Evolutionary conservation across 2,113 vertebrate species (phyloP).

Genomic region (Mirza zaza): DNA sequence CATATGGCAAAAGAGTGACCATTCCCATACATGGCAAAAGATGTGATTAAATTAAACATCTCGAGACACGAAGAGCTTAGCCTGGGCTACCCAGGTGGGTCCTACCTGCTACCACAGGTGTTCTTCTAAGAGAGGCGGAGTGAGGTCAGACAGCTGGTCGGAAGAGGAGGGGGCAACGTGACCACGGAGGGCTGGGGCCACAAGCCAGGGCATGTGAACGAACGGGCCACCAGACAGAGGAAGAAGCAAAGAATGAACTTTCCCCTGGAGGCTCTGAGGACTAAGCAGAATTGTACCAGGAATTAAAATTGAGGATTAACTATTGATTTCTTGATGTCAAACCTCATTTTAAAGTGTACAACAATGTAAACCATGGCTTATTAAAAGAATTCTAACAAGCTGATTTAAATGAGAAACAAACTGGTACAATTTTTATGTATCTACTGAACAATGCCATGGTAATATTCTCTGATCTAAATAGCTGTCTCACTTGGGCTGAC

Average conservation of each 20-base stretch:
- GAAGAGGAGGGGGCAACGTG: background rate
- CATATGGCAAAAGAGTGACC: background rate
- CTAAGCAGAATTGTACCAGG: background rate
- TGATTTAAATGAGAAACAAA: background rate
- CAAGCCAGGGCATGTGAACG: no score
- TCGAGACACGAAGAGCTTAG: background rate
- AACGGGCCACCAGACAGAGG: background rate
- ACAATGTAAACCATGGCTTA: no score
- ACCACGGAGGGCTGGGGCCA: background rate
- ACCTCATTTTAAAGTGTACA: background rate
- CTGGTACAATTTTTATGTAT: background rate
- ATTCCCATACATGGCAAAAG: background rate
- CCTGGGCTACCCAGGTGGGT: background rate
- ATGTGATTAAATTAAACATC: background rate
- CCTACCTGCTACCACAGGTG: background rate
- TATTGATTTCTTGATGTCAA: background rate
- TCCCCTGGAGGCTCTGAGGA: background rate
- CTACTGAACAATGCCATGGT: background rate
- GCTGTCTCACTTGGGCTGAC: background rate
- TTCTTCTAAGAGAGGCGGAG: no score
- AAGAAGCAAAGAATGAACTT: background rate
- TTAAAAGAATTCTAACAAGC: background rate
- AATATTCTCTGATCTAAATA: background rate
- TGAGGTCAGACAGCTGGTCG: no score
- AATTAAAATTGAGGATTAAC: background rate